Conservation (phyloP, 2,888 invertebrate species). For the Drosophila subsilvestris region DNA sequence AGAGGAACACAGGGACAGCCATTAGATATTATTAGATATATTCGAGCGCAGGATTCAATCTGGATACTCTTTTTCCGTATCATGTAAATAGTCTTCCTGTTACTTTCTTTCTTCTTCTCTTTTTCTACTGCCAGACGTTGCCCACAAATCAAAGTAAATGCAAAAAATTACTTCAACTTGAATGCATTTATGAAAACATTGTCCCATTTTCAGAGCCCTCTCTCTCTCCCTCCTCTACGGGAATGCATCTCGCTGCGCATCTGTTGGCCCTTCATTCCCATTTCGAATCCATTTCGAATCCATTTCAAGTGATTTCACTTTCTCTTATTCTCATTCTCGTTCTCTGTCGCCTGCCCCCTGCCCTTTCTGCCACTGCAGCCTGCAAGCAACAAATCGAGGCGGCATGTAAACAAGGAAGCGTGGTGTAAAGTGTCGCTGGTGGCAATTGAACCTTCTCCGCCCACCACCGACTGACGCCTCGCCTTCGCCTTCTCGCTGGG, state of each 20-base stretch:
- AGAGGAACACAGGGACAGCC: not conserved
- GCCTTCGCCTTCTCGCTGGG: conserved; percentile 41
- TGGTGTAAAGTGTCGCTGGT: conserved; percentile 75
- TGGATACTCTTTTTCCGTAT: too few species aligned
- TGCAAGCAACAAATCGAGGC: conserved; percentile 27
- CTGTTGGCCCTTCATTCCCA: conserved; percentile 73
- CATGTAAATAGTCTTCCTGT: too few species aligned
- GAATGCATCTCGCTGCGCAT: conserved; percentile 43
- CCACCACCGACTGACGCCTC: not conserved
- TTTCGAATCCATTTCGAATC: conserved; percentile 67
- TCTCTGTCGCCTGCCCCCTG: conserved; percentile 22
- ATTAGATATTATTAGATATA: not conserved
- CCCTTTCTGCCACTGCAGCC: conserved; percentile 16
- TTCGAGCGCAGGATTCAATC: too few species aligned
- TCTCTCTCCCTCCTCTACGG: not conserved
- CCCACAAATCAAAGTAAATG: conserved; percentile 64
- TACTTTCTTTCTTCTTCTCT: not conserved
- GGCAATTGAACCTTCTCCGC: conserved; percentile 68
- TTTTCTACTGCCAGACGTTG: conserved; percentile 18
- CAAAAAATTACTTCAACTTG: conserved; percentile 44
- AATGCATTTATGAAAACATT: conserved; percentile 34
- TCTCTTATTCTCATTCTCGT: conserved; percentile 39
- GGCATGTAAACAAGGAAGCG: conserved; percentile 68
- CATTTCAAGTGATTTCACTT: conserved; percentile 72
- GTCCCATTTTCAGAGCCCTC: not conserved